These are phyloP conservation scores for Enteromius anoplus DNA, from an alignment of 2,797 vertebrate species.

Conservation along the genomic window DNA sequence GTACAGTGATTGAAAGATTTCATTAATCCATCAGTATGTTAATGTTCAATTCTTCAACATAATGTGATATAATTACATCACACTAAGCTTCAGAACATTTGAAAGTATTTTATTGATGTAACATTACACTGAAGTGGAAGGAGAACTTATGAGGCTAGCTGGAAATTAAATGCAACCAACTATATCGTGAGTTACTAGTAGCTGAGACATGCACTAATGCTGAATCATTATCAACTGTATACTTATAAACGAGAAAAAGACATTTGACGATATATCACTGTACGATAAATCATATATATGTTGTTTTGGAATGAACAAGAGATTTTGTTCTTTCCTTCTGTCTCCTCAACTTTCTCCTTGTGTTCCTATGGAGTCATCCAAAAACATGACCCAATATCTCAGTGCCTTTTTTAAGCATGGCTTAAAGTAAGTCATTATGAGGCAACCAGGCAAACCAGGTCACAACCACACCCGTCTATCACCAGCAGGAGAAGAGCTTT, in stretches of 20 bases:
- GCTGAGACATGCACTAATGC: neutral
- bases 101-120: slow-evolving; percentile 2
- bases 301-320: neutral
- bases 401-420: slow-evolving; percentile 73
- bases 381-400: slow-evolving; percentile 78
- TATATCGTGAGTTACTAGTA: neutral
- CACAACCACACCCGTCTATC: slow-evolving; percentile 54
- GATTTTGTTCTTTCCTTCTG: neutral
- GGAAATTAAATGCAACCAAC: slow-evolving; percentile 9
- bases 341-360: slow-evolving; percentile 41
- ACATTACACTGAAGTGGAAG: neutral
- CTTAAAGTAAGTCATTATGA: slow-evolving; percentile 75
- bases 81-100: neutral
- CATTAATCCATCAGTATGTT: slow-evolving; percentile 23
- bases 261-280: neutral
- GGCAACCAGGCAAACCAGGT: slow-evolving; percentile 76
- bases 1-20: slow-evolving; percentile 55
- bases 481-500: slow-evolving; percentile 7
- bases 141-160: neutral
- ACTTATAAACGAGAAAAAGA: neutral
- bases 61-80: slow-evolving; percentile 3
- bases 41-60: slow-evolving; percentile 10
- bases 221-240: neutral
- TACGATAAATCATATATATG: neutral
- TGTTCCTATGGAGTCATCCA: slow-evolving; percentile 63